Evolutionary conservation across 2,888 invertebrate species (phyloP), one percentile per base, ranked within the genome.

Genomic region (Laspeyria flexula): DNA sequence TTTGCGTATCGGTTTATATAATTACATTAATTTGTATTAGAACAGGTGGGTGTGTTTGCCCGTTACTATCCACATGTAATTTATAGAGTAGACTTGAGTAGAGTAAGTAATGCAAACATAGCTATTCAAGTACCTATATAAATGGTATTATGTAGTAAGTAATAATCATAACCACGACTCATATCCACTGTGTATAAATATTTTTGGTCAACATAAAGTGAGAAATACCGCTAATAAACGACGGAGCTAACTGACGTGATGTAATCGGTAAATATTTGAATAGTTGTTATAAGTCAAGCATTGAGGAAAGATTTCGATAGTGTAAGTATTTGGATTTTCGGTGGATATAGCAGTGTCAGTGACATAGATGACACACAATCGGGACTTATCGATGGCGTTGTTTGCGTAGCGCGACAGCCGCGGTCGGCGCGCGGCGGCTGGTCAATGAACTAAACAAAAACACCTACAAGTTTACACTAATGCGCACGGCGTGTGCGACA

Each of bases 361-460:
- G 86, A 86, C 86, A 84, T 81, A 83, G 79, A 77, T 87, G 86
- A 87, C 85, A 86, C 76, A 86, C 83, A 86, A 87, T 88, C 86
- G 81, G 79, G 80, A 88, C 78, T 91, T 91, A 91, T 91, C 90
- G 86, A 83, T 85, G 83, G 79, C 80, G 87, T 83, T 89, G 90
- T 91, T 90, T 90, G 90, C 86, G 83, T 83, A 83, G 83, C 80
- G 78, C 83, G 83, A 80, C 85, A 78, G 73, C 75, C 75, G 74
- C 71, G 75, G 65, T 71, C 75, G 54, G 15, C 13, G 31, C 33
- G 41, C 49, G 56, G 42, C 33, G 41, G 71, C 83, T 90, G 91
- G 91, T 91, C 90, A 90, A 88, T 90, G 91, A 90, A 91, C 90
- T 85, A 90, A 90, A 90, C 84, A 89, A 87, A 90, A 90, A 88